These are phyloP conservation scores for Lithophane ornitopus DNA, from an alignment of 2,888 invertebrate genomes.

Conservation along the genomic window DNA sequence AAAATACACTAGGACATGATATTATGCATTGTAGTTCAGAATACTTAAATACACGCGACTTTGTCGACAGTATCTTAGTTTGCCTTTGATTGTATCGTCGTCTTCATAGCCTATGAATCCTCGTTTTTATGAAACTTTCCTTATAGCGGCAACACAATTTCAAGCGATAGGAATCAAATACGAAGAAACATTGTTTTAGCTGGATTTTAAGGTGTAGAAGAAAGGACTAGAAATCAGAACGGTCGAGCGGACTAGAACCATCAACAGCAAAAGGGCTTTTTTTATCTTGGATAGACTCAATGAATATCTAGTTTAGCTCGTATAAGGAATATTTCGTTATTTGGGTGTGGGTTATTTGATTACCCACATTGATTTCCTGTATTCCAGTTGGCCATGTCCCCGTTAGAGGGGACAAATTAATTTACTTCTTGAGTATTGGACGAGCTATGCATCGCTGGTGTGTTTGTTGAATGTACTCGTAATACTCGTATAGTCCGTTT, in stretches of 20 bases:
- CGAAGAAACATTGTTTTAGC: slow-evolving; percentile 29
- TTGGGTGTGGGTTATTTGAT: not conserved
- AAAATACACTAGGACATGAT: slow-evolving; percentile 22
- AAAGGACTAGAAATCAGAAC: not conserved
- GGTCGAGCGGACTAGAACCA: not conserved
- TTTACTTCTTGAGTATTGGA: not conserved
- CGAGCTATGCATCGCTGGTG: not conserved
- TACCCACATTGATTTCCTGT: not conserved
- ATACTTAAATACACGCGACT: slow-evolving; percentile 27
- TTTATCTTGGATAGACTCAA: slow-evolving; percentile 10
- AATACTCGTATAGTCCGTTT: not conserved
- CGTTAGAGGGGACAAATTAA: too few species aligned
- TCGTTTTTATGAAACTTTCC: slow-evolving; percentile 47
- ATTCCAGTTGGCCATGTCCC: too few species aligned
- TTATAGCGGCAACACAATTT: slow-evolving; percentile 33
- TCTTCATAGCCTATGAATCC: slow-evolving; percentile 43
- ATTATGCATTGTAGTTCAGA: slow-evolving; percentile 44
- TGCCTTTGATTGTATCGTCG: slow-evolving; percentile 44
- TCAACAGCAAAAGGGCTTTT: not conserved
- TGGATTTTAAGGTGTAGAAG: not conserved
- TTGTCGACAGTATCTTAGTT: slow-evolving; percentile 39
- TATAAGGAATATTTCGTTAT: not conserved
- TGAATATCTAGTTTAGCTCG: slow-evolving; percentile 7
- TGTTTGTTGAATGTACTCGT: not conserved
- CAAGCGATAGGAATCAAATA: slow-evolving; percentile 47